Evolutionary conservation across 2,888 invertebrate genomes (phyloP).

Genomic region (Lycia hirtaria): DNA sequence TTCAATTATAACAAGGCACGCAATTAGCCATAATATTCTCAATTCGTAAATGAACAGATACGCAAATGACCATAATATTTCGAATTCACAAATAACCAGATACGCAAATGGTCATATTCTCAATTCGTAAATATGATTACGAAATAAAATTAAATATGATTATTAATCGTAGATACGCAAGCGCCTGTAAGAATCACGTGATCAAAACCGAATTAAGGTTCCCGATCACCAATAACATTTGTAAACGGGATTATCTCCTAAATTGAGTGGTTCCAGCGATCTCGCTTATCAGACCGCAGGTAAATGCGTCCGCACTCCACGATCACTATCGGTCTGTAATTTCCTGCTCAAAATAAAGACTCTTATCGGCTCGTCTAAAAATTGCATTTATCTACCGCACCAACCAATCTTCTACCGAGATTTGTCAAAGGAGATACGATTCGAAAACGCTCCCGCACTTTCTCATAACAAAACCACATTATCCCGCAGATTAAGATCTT

Average conservation of each 20-base stretch:
- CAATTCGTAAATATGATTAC: too few species aligned
- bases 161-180: too few species aligned
- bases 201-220: not conserved
- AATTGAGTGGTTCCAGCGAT: not conserved
- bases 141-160: too few species aligned
- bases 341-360: constrained; percentile 9
- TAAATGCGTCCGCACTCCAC: not conserved
- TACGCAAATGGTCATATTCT: too few species aligned
- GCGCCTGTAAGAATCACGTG: not conserved
- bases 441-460: constrained; percentile 4
- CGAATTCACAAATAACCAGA: too few species aligned
- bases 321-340: constrained; percentile 13
- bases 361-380: constrained; percentile 8
- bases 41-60: too few species aligned
- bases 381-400: not conserved
- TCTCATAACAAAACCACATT: constrained; percentile 33
- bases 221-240: not conserved
- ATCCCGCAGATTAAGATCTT: constrained; percentile 34
- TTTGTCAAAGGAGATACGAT: constrained; percentile 9
- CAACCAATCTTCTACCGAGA: constrained; percentile 8
- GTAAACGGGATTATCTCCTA: not conserved
- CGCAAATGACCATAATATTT: too few species aligned
- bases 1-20: too few species aligned
- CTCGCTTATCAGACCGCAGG: not conserved
- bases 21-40: too few species aligned